These are phyloP conservation scores for Montipora foliosa DNA, from an alignment of 64 coral and sea anemone species.

Conservation along the genomic window DNA sequence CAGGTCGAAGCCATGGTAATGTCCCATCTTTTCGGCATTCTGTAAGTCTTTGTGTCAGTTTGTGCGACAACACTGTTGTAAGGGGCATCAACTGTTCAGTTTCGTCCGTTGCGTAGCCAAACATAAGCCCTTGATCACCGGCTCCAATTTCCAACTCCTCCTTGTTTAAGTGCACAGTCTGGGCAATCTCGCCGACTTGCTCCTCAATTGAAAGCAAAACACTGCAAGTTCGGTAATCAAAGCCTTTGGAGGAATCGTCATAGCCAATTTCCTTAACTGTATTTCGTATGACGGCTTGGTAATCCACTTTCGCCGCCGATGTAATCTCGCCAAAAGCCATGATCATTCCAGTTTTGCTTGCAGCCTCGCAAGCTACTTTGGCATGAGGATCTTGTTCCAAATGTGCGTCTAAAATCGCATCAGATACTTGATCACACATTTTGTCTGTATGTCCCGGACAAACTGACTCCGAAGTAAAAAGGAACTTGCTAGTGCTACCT, in stretches of 20 bases:
- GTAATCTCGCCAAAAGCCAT: slow-evolving; percentile 92
- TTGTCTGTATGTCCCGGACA: slow-evolving; percentile 93
- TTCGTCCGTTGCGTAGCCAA: slow-evolving; percentile 92
- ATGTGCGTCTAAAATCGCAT: slow-evolving; percentile 92
- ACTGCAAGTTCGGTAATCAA: slow-evolving; percentile 93
- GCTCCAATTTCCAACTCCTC: slow-evolving; percentile 82
- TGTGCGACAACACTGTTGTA: slow-evolving; percentile 82
- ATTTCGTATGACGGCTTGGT: slow-evolving; percentile 75
- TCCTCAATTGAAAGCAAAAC: slow-evolving; percentile 81
- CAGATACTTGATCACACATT: slow-evolving; percentile 94
- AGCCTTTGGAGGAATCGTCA: slow-evolving; percentile 88
- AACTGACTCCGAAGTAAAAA: slow-evolving; percentile 97
- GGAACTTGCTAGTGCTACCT: slow-evolving; percentile 45
- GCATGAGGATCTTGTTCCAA: slow-evolving; percentile 78
- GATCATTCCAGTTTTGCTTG: slow-evolving; percentile 84
- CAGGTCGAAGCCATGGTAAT: slow-evolving; percentile 83
- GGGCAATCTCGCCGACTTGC: slow-evolving; percentile 79
- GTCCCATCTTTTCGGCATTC: slow-evolving; percentile 74
- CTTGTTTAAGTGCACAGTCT: slow-evolving; percentile 65
- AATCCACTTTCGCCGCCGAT: slow-evolving; percentile 76
- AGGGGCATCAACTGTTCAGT: slow-evolving; percentile 90
- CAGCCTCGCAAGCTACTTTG: slow-evolving; percentile 91
- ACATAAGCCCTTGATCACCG: slow-evolving; percentile 94
- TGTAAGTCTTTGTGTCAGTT: slow-evolving; percentile 66
- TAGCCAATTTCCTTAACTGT: slow-evolving; percentile 90